Conservation (phyloP, 1,140 invertebrate genomes). For the Halesus radiatus region DNA sequence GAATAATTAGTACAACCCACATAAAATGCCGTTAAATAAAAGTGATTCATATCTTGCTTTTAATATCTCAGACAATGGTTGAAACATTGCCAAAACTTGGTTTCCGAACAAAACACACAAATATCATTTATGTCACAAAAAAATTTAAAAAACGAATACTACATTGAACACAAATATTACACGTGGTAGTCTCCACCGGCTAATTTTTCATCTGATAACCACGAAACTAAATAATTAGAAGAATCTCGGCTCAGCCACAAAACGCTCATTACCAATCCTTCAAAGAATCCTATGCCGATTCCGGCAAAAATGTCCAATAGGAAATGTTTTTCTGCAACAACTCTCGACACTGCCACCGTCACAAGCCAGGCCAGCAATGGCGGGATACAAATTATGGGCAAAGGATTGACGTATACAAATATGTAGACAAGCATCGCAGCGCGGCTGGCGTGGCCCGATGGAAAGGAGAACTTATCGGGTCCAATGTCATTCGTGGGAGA, state of each 20-base stretch:
- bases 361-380: constrained; percentile 82
- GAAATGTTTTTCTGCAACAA: constrained; percentile 84
- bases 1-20: too few relatives aligned
- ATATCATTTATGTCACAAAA: too few relatives aligned
- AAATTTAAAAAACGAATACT: too few relatives aligned
- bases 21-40: too few relatives aligned
- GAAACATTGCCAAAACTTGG: too few relatives aligned
- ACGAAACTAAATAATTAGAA: constrained; percentile 62
- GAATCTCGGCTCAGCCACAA: constrained; percentile 76
- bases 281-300: constrained; percentile 79
- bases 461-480: constrained; percentile 95
- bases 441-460: constrained; percentile 95
- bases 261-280: constrained; percentile 76
- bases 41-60: too few relatives aligned
- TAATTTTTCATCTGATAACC: constrained; percentile 61
- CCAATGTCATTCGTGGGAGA: constrained; percentile 74
- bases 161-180: constrained; percentile 21
- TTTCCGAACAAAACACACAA: too few relatives aligned
- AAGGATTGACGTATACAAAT: constrained; percentile 75
- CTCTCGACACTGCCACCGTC: constrained; percentile 82
- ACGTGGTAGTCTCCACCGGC: constrained; percentile 52
- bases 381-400: constrained; percentile 73
- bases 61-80: too few relatives aligned
- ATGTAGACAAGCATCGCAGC: constrained; percentile 83
- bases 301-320: constrained; percentile 89